Percentiles rank a stretch among this genome's conserved stretches.
phyloP scores from a whole-genome alignment of 2,888 invertebrate genomes.

The Rhingia rostrata region DNA sequence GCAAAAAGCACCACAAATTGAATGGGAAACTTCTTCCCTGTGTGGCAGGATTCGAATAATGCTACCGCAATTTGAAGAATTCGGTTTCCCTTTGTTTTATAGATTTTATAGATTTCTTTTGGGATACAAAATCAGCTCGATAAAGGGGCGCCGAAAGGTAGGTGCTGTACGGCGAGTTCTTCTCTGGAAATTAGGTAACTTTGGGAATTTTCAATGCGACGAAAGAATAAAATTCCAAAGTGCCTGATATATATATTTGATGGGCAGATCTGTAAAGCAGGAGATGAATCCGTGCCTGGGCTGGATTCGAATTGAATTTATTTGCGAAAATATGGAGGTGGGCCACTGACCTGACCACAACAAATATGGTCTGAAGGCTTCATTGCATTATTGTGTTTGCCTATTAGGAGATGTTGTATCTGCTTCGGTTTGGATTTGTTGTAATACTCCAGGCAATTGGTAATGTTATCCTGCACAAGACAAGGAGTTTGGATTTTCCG shows the following conservation, averaged over 20 bases:
- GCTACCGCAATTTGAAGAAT: conserved; percentile 58
- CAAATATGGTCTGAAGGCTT: too few species aligned
- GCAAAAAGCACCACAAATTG: conserved; percentile 54
- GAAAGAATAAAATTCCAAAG: conserved; percentile 9
- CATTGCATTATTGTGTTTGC: too few species aligned
- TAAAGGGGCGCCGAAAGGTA: not conserved
- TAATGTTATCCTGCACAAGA: too few species aligned
- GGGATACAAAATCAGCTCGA: conserved; percentile 10
- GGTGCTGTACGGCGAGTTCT: not conserved
- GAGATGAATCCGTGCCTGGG: not conserved
- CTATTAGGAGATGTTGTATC: too few species aligned
- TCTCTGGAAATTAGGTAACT: conserved; percentile 28
- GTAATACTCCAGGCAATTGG: too few species aligned
- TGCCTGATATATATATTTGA: not conserved
- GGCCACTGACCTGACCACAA: too few species aligned
- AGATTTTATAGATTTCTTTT: conserved; percentile 3
- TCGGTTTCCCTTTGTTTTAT: conserved; percentile 27
- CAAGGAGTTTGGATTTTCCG: too few species aligned
- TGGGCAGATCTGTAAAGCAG: not conserved
- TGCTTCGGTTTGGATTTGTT: too few species aligned
- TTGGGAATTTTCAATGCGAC: conserved; percentile 20
- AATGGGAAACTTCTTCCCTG: conserved; percentile 42
- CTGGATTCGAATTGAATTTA: too few species aligned
- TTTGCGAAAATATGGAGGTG: too few species aligned
- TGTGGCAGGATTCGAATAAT: conserved; percentile 20